Base-by-base conservation (phyloP, 2,797 vertebrate genomes). In the Silurus aristotelis region DNA sequence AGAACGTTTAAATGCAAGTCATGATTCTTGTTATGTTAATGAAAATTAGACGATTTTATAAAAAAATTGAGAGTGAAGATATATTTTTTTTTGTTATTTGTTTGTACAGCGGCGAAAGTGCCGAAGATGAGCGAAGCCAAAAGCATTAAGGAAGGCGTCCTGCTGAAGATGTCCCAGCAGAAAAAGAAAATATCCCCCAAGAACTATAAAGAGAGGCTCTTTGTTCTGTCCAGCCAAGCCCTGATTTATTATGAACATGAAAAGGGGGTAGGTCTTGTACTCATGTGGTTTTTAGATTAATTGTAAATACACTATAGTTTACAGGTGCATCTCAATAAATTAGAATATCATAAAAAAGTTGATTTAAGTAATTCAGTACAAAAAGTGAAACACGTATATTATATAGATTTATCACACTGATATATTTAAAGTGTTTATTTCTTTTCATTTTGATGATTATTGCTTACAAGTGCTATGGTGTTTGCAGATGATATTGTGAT, bases 151-250 rank as follows among this genome's bases (percentile, higher is more conserved):
- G 90, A 94, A 89, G 90, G 93, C 87, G 46, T 93, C 46, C 89
- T 94, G 88, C 86, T 94, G 82, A 95, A 95, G 89, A 92, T 90
- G 87, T 94, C 93, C 71, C 93, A 94, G 77, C 90, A 94, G 85
- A 95, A 94, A 90, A 93, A 92, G 90, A 94, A 92, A 89, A 91
- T 92, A 76, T 94, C 93, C 55, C 90, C 88, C 67, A 87, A 82
- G 83, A 93, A 93, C 89, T 94, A 93, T 89, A 95, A 93, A 87
- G 91, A 91, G 68, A 86, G 87, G 0, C 87, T 92, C 75, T 93
- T 95, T 89, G 88, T 93, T 88, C 91, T 94, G 81, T 93, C 81
- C 0, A 93, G 92, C 91, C 83, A 82, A 88, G 90, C 72, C 4
- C 89, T 91, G 87, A 92, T 89, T 66, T 93, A 94, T 72, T 93